A percentile compares a stretch with the other conserved stretches of the same genome.
phyloP scores from a whole-genome alignment of 2,888 invertebrate genomes.

The Drosophila paracracens region DNA sequence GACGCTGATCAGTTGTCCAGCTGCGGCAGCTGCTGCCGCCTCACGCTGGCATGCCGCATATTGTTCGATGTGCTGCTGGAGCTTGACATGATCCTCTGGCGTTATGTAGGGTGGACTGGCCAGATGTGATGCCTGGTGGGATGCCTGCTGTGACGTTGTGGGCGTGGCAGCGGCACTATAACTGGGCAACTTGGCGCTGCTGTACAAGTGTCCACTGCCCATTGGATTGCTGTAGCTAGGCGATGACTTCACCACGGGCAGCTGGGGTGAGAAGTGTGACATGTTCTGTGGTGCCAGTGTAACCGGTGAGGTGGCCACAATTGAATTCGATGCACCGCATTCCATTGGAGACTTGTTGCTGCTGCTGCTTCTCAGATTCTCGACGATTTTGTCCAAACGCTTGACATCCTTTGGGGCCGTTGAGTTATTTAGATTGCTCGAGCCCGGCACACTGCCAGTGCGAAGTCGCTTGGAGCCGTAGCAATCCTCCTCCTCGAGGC shows the following conservation, averaged over 20 bases:
- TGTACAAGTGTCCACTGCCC: conserved; percentile 54
- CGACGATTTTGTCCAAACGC: conserved; percentile 85
- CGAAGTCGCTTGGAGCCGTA: conserved; percentile 75
- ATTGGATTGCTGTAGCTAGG: conserved; percentile 58
- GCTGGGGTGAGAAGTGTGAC: conserved; percentile 72
- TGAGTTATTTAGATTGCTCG: conserved; percentile 12
- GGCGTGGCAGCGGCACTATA: conserved; percentile 64
- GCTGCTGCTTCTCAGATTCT: conserved; percentile 72
- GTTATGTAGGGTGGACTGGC: conserved; percentile 65
- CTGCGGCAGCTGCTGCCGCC: conserved; percentile 62
- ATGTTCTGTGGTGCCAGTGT: conserved; percentile 62
- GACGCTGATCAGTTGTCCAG: conserved; percentile 57
- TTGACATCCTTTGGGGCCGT: conserved; percentile 81
- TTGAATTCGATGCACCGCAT: conserved; percentile 59
- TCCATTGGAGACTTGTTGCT: conserved; percentile 63
- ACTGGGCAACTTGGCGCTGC: conserved; percentile 53
- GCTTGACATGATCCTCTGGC: conserved; percentile 74
- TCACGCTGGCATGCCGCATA: conserved; percentile 76
- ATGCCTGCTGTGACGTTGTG: conserved; percentile 65
- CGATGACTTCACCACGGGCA: conserved; percentile 70
- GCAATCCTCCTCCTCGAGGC: conserved; percentile 64
- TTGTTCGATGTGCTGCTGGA: conserved; percentile 79
- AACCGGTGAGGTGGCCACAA: conserved; percentile 69
- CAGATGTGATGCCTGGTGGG: conserved; percentile 61
- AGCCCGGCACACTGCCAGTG: conserved; percentile 15